These are phyloP conservation scores for Epizoanthus rinbou DNA, from an alignment of 92 coral and sea anemone genomes.

Conservation along the genomic window DNA sequence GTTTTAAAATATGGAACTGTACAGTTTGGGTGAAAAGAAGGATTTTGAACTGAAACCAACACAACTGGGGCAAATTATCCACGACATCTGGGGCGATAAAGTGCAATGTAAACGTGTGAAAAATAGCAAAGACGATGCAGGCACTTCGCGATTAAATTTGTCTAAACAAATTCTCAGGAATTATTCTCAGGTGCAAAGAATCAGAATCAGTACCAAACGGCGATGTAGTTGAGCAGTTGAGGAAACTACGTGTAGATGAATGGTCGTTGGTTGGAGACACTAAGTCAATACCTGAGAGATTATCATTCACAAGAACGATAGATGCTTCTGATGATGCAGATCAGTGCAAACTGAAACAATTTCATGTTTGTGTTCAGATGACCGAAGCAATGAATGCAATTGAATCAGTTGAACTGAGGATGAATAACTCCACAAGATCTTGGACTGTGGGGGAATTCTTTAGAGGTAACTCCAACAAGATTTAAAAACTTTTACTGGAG, in stretches of 20 bases:
- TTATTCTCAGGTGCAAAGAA: not conserved
- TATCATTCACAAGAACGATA: constrained; percentile 18
- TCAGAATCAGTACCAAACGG: not conserved
- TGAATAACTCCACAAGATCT: too few relatives aligned
- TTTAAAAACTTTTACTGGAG: too few relatives aligned
- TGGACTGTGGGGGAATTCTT: not conserved
- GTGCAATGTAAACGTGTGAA: constrained; percentile 10
- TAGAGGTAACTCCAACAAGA: too few relatives aligned
- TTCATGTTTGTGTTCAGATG: constrained; percentile 6
- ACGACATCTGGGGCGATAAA: constrained; percentile 16
- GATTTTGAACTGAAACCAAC: not conserved
- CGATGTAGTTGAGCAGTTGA: not conserved
- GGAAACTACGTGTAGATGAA: constrained; percentile 15
- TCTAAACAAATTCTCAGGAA: not conserved
- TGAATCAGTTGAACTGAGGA: too few relatives aligned
- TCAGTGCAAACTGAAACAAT: constrained; percentile 17
- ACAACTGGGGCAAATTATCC: constrained; percentile 1
- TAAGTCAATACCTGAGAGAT: constrained; percentile 10
- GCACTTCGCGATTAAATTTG: constrained; percentile 2
- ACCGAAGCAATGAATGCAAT: constrained; percentile 11
- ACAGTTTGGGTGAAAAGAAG: constrained; percentile 1
- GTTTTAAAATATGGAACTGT: constrained; percentile 19
- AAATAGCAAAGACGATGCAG: not conserved
- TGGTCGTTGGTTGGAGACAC: not conserved
- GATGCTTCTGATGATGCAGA: constrained; percentile 3